Percentiles rank a stretch among this genome's conserved stretches.
Conservation (phyloP, 2,888 invertebrate species). For the Drosophila kokeensis region DNA sequence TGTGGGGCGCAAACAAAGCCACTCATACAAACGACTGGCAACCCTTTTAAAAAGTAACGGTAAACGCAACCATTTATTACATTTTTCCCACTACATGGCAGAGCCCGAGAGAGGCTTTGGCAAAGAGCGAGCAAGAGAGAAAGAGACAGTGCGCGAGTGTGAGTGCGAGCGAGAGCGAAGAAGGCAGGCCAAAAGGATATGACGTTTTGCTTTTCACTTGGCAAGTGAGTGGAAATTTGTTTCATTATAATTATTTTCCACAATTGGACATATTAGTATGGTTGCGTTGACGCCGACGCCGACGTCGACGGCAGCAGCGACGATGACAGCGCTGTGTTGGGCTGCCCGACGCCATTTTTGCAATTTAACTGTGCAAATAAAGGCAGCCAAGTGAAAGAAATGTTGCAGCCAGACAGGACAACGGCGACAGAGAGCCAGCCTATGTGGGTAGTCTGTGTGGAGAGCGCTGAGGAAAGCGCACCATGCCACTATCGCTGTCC, state of each 20-base stretch:
- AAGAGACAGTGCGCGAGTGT: conserved; percentile 1
- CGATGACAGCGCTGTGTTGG: background rate
- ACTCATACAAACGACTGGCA: conserved; percentile 64
- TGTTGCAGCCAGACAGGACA: conserved; percentile 50
- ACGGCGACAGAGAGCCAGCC: conserved; percentile 18
- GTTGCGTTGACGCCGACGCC: conserved; percentile 62
- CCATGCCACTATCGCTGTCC: conserved; percentile 46
- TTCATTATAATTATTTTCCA: conserved; percentile 86
- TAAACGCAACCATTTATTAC: conserved; percentile 79
- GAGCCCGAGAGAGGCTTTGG: conserved; percentile 13
- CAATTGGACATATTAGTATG: conserved; percentile 86
- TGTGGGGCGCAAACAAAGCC: conserved; percentile 30
- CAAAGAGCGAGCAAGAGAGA: conserved; percentile 9
- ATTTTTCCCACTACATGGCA: conserved; percentile 53
- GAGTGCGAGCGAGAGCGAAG: conserved; percentile 55
- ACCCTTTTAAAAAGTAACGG: conserved; percentile 78
- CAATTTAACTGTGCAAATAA: conserved; percentile 74
- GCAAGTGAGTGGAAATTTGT: conserved; percentile 85
- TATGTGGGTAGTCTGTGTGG: conserved; percentile 5
- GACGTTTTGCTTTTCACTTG: conserved; percentile 80
- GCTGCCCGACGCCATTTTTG: conserved; percentile 73
- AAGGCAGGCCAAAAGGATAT: conserved; percentile 72
- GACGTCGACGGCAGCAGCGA: conserved; percentile 8
- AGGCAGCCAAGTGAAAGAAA: conserved; percentile 68
- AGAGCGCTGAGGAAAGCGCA: conserved; percentile 31